phyloP scores from a whole-genome alignment of 2,888 invertebrate genomes.

The Strigamia transsilvanica region DNA sequence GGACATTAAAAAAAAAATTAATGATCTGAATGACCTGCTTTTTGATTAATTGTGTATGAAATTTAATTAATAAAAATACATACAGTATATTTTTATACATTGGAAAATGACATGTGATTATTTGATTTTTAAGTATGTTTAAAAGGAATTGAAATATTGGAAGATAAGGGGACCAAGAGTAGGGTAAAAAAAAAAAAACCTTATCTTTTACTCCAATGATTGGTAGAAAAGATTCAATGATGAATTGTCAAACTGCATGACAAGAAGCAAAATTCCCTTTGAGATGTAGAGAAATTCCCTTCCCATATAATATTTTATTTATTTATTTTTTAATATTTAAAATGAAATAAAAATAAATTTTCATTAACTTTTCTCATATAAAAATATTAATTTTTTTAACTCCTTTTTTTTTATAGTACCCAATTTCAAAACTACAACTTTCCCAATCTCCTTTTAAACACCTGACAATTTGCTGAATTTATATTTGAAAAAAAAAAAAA shows the following conservation, averaged over 20 bases:
- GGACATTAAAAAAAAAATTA: no score
- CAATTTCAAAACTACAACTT: not conserved
- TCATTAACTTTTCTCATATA: not conserved
- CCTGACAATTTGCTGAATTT: slow-evolving; percentile 17
- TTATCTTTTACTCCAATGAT: not conserved
- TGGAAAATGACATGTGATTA: no score
- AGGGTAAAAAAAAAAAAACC: not conserved
- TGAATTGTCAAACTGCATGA: not conserved
- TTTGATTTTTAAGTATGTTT: not conserved
- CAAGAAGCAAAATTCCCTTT: not conserved
- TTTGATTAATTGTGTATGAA: no score
- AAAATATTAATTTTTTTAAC: not conserved
- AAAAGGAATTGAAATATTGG: not conserved
- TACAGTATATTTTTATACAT: no score
- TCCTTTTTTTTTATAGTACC: not conserved
- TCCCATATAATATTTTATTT: no score
- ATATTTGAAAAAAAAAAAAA: slow-evolving; percentile 3
- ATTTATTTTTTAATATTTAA: no score
- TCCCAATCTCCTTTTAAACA: slow-evolving; percentile 6
- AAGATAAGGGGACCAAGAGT: not conserved
- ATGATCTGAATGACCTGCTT: no score
- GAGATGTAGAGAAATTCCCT: not conserved
- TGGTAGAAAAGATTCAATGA: slow-evolving; percentile 12
- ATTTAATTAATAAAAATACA: no score
- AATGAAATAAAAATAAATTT: not conserved